Evolutionary conservation across 2,113 vertebrate species (phyloP), one percentile per base, ranked within the genome.

Genomic region (Himantopus leucocephalus): DNA sequence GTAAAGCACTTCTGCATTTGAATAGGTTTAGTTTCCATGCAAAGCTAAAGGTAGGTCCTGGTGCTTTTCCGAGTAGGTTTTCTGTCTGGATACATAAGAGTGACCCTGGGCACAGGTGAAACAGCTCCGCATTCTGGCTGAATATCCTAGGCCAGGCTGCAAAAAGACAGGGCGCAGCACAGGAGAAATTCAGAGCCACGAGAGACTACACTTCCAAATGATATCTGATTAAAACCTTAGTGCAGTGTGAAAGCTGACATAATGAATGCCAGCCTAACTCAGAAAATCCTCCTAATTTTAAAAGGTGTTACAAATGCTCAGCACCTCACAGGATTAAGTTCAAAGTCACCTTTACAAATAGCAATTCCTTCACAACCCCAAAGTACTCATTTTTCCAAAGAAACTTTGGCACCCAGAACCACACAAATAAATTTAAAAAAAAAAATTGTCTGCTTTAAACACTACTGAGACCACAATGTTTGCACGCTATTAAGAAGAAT

Each of bases 271-370:
- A 93, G 39, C 30, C 67, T 45, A 92, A 89, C 41, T 9, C 75
- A 80, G 89, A 88, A 92, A 96, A 81, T 83, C n/a, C 53, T 91
- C 47, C 26, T 75, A 56, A 23, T 88, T 95, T 92, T 86, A 92
- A 74, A 55, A 73, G 63, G 32, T 70, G 55, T 77, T 77, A 90
- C 41, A 83, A 91, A 80, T 59, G 67, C 45, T 81, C 47, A 84
- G 59, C 41, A 47, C 43, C 32, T 94, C 75, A 63, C 47, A 71
- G 29, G 55, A 88, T 77, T 75, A 78, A 84, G 26, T 86, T 87
- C 43, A 93, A 91, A 63, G 37, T 68, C 47, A 80, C 37, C 22
- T 93, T 93, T 73, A 83, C 41, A 91, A 76, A 90, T 8, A 86
- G 39, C 16, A 47, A 86, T 90, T 86, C 52, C 59, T 88, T 94